phyloP scores from a whole-genome alignment of 2,797 vertebrate species.

The Pseudopleuronectes americanus region DNA sequence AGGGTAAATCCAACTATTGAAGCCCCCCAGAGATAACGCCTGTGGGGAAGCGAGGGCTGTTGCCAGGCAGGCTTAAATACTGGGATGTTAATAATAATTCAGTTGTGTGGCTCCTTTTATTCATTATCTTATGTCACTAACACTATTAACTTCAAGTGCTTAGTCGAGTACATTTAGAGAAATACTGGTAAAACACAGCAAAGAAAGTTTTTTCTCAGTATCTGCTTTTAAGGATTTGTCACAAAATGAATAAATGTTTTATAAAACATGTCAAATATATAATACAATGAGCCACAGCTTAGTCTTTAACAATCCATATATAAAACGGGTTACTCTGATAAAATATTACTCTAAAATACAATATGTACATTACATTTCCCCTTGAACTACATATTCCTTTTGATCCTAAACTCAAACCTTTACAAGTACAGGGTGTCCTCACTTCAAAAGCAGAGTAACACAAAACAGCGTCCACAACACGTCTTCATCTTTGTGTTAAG shows the following conservation, averaged over 20 bases:
- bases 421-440: not conserved
- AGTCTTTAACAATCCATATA: too few relatives aligned
- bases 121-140: not conserved
- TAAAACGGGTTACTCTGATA: too few relatives aligned
- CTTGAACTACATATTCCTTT: not conserved
- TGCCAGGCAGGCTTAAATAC: constrained; percentile 33
- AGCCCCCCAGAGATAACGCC: constrained; percentile 46
- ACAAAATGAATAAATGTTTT: too few relatives aligned
- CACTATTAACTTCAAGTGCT: too few relatives aligned
- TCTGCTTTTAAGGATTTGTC: too few relatives aligned
- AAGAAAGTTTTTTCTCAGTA: too few relatives aligned
- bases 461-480: constrained; percentile 8
- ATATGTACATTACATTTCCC: not conserved
- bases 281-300: too few relatives aligned
- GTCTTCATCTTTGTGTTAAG: constrained; percentile 45
- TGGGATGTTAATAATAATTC: constrained; percentile 13
- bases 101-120: constrained; percentile 5
- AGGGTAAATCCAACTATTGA: constrained; percentile 66
- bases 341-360: not conserved
- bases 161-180: too few relatives aligned
- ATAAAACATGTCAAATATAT: too few relatives aligned
- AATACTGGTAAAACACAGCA: too few relatives aligned
- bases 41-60: constrained; percentile 30
- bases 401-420: not conserved
- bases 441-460: constrained; percentile 26